Base-by-base conservation (phyloP, 1,140 invertebrate species). In the Sipha flava region DNA sequence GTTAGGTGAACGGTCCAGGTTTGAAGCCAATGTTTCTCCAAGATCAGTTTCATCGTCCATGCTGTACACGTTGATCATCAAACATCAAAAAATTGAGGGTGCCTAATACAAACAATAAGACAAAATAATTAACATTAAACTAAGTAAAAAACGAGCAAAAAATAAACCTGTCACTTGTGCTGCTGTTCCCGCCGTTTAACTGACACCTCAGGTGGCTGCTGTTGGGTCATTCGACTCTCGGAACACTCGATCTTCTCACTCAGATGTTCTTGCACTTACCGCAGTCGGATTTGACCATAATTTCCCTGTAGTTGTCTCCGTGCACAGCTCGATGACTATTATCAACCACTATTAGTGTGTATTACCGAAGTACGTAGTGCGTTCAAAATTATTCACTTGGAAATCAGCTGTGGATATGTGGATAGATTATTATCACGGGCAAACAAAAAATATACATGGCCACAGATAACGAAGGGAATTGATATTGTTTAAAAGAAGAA, bases 31-130 rank as follows among this genome's bases (percentile, higher is more conserved):
- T 5, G 73, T 43, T 16, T 59, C 37, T 1, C 52, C 52, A 1
- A 77, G 21, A 29, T 59, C 34, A 0, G 73, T 40, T 26, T 77
- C 73, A 43, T 77, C 34, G 21, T 77, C 73, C 73, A 77, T 70
- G 10, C 73, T 54, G 26, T 29, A 59, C 3, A 40, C 26, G 52
- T 40, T 57, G 26, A 59, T 77, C 52, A 77, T 43, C 29, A 37
- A 40, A 26, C 21, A 77, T 77, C 14, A 57, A 54, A 59, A 29
- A 37, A 57, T n/a, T n/a, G n/a, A n/a, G n/a, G n/a, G n/a, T n/a
- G n/a, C 16, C 52, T 77, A 57, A 23, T n/a, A n/a, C n/a, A 59
- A 12, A 77, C 14, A 7, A 21, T 23, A 37, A 10, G 0, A 31
- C 31, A 59, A 0, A 5, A 2, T 18, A 18, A 57, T n/a, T 29